Base-by-base conservation (phyloP, 2,888 invertebrate genomes). In the Cataglyphis cursor region DNA sequence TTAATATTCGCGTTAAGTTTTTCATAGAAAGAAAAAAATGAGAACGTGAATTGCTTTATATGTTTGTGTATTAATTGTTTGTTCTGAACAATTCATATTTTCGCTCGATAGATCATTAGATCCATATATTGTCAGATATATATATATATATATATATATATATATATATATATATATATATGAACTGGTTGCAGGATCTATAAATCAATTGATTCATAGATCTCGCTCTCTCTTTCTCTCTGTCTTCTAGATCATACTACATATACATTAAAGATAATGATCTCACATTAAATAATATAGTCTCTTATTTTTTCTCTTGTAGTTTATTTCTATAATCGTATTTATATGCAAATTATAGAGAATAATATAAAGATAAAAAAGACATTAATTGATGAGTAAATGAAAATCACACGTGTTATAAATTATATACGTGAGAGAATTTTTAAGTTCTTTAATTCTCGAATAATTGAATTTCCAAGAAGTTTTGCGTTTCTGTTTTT, bases 121-220 rank as follows among this genome's bases (percentile, higher is more conserved):
- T 78, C 59, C 68, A 31, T 31, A 54, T 68, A 44, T 78, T 31
- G 41, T 78, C 68, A 68, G 44, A 31, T 31, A 6, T 31, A 31
- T 31, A 31, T 31, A 31, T 6, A 31, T 24, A 24, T 24, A 24
- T 24, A 31, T 31, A 6, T 31, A 31, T 31, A 31, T 31, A 31
- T 5, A 31, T 24, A 31, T 31, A 5, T 31, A 31, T 31, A 31
- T 31, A 31, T 4, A 31, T 24, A 31, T 31, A 31, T 35, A 35
- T 24, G 18, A 57, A 59, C 44, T 31, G 3, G 44, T 59, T 44
- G 78, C 44, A 18, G 35, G 44, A 10, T 35, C 78, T 66, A 78
- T 78, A 78, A 78, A 78, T 78, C 78, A 78, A 78, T 78, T 59
- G 70, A 78, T 78, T 78, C 78, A 35, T 70, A 78, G 44, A 68